phyloP scores from a whole-genome alignment of 2,888 invertebrate genomes.

The Cacoxenus indagator region DNA sequence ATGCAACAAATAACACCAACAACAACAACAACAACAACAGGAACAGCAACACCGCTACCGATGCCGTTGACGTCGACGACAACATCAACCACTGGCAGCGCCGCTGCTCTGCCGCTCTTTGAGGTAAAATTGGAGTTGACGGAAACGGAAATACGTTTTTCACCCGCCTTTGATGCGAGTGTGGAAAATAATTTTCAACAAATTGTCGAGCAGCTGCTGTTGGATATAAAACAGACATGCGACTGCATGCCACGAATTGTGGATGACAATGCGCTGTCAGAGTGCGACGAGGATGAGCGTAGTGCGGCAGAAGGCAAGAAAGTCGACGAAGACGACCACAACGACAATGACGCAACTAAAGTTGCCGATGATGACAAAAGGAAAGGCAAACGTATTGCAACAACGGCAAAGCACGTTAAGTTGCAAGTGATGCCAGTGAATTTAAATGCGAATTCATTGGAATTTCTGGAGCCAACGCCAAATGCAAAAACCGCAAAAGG shows the following conservation, averaged over 20 bases:
- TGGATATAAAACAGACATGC: slow-evolving; percentile 84
- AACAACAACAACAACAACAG: slow-evolving; percentile 38
- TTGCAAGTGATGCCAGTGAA: not conserved
- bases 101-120: slow-evolving; percentile 76
- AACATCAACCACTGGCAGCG: slow-evolving; percentile 20
- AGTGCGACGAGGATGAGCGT: slow-evolving; percentile 36
- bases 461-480: not conserved
- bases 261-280: slow-evolving; percentile 71
- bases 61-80: slow-evolving; percentile 27
- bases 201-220: slow-evolving; percentile 80
- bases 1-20: slow-evolving; percentile 51
- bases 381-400: not conserved
- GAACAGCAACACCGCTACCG: slow-evolving; percentile 21
- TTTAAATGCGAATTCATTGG: not conserved
- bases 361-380: not conserved
- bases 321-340: slow-evolving; percentile 21
- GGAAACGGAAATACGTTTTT: slow-evolving; percentile 80
- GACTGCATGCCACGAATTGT: slow-evolving; percentile 80
- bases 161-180: slow-evolving; percentile 80
- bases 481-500: slow-evolving; percentile 27
- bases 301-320: slow-evolving; percentile 22
- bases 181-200: slow-evolving; percentile 78
- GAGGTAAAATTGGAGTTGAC: slow-evolving; percentile 82
- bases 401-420: slow-evolving; percentile 3
- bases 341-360: not conserved